A percentile compares a stretch with the other conserved stretches of the same genome.
Conservation (phyloP, 2,888 invertebrate genomes). For the Slavum lentiscoides region DNA sequence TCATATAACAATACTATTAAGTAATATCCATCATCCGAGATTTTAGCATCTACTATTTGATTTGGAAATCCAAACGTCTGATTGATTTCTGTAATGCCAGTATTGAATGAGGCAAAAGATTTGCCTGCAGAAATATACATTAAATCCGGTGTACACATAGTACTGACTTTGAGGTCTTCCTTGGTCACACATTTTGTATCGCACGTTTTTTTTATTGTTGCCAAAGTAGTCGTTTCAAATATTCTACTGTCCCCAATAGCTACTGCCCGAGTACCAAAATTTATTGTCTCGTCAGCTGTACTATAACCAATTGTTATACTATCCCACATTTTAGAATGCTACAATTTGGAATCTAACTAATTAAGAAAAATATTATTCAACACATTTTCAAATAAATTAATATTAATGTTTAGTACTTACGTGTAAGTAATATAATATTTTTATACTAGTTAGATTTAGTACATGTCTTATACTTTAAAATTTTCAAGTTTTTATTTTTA, state of each 20-base stretch:
- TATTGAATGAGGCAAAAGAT: slow-evolving; percentile 33
- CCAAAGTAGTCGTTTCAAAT: slow-evolving; percentile 63
- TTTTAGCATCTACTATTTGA: slow-evolving; percentile 44
- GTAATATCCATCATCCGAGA: slow-evolving; percentile 39
- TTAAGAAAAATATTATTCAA: neutral
- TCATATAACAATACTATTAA: slow-evolving; percentile 37
- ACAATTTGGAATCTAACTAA: neutral
- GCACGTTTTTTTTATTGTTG: slow-evolving; percentile 58
- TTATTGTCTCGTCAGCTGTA: slow-evolving; percentile 63
- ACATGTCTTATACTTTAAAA: neutral
- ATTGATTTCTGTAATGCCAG: slow-evolving; percentile 30
- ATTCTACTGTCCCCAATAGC: slow-evolving; percentile 61
- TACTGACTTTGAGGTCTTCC: slow-evolving; percentile 32
- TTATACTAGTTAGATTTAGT: neutral
- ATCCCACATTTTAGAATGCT: slow-evolving; percentile 58
- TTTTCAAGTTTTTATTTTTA: too few relatives aligned
- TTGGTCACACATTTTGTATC: slow-evolving; percentile 24
- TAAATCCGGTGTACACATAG: slow-evolving; percentile 27
- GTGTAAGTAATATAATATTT: neutral
- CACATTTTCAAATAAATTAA: too few relatives aligned
- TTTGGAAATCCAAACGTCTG: slow-evolving; percentile 46
- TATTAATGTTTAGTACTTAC: slow-evolving; percentile 10
- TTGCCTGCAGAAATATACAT: slow-evolving; percentile 36
- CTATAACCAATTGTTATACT: slow-evolving; percentile 61
- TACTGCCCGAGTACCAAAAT: slow-evolving; percentile 63